These are phyloP conservation scores for Riparia riparia DNA, from an alignment of 2,113 vertebrate species.

Conservation along the genomic window DNA sequence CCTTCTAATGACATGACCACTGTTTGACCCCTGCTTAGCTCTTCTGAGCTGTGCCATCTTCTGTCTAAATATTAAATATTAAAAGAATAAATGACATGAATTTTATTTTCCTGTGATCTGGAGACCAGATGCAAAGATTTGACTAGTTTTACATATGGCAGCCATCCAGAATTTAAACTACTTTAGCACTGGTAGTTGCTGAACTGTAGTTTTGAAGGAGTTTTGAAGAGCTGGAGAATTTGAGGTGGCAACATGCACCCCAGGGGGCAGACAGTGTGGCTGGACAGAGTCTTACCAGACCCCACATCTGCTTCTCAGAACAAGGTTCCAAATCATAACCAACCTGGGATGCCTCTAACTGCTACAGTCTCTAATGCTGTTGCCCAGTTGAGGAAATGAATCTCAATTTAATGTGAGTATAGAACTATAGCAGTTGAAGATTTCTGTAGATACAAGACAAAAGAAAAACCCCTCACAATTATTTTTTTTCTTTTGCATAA, in stretches of 20 bases:
- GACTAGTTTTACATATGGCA: neutral
- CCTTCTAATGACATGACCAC: neutral
- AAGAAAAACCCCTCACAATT: neutral
- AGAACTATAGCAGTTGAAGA: neutral
- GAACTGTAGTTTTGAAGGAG: neutral
- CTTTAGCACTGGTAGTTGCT: neutral
- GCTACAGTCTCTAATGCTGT: fast-evolving
- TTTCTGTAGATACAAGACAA: neutral
- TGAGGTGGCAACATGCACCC: fast-evolving
- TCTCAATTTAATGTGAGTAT: neutral
- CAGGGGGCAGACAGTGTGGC: neutral
- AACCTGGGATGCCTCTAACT: neutral
- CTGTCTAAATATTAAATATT: neutral
- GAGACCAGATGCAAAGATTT: neutral
- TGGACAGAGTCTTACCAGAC: neutral
- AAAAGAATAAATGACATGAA: neutral
- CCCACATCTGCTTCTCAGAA: neutral
- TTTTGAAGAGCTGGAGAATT: neutral
- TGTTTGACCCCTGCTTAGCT: neutral
- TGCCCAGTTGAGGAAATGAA: neutral
- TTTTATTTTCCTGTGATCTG: neutral
- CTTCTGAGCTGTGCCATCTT: neutral
- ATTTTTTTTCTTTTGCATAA: neutral
- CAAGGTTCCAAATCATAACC: neutral
- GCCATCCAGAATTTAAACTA: neutral